phyloP scores from a whole-genome alignment of 1,140 invertebrate species.

The Coptotermes formosanus region DNA sequence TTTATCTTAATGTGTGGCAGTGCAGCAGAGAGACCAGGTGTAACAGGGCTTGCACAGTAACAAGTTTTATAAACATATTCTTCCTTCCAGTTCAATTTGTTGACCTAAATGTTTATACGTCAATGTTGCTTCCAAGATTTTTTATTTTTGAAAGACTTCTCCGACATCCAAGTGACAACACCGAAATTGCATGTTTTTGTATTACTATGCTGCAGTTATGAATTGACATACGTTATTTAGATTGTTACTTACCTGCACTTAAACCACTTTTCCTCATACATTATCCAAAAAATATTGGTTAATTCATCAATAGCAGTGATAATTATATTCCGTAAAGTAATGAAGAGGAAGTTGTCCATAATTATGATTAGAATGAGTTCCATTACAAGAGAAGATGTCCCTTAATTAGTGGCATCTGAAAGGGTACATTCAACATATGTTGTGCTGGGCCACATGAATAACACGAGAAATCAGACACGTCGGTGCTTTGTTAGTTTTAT shows the following conservation, averaged over 20 bases:
- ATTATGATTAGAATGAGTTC: background rate
- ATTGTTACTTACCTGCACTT: background rate
- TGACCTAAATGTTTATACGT: no score
- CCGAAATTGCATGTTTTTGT: no score
- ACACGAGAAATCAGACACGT: background rate
- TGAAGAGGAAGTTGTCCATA: background rate
- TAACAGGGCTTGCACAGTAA: no score
- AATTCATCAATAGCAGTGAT: background rate
- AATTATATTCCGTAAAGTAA: background rate
- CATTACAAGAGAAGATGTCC: background rate
- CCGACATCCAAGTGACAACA: no score
- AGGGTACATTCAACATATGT: background rate
- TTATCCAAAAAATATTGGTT: background rate
- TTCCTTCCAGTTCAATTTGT: no score
- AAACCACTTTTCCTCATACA: background rate
- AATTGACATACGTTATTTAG: no score
- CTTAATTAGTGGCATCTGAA: background rate
- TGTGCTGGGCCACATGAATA: background rate
- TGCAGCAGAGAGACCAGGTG: no score
- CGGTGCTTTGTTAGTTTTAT: background rate
- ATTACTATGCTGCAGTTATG: no score
- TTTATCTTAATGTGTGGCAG: no score
- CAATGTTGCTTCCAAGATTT: no score
- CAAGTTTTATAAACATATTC: no score
- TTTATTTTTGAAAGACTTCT: no score